phyloP scores from a whole-genome alignment of 2,797 vertebrate species.

The Squalus acanthias region DNA sequence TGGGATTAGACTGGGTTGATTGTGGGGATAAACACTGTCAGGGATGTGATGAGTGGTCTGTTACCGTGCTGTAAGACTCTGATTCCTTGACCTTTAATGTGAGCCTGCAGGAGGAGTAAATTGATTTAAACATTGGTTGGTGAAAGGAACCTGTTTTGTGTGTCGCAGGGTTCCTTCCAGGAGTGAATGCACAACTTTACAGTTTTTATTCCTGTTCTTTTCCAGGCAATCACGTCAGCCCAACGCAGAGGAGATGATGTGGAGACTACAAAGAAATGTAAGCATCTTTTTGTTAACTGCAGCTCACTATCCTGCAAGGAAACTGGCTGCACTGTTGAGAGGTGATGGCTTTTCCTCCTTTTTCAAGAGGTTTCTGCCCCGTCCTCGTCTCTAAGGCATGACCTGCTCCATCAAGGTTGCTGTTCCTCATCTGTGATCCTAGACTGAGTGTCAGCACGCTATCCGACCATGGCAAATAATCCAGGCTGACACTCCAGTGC shows the following conservation, averaged over 20 bases:
- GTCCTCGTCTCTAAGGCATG: not conserved
- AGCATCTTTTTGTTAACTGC: not conserved
- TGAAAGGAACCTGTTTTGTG: not conserved
- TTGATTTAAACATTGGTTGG: not conserved
- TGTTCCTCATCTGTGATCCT: not conserved
- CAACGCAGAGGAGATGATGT: constrained; percentile 34
- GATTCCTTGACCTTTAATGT: not conserved
- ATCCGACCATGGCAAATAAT: not conserved
- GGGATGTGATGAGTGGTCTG: not conserved
- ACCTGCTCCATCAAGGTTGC: not conserved
- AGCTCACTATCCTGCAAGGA: not conserved
- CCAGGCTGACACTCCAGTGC: not conserved
- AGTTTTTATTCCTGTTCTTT: not conserved
- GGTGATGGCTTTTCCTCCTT: not conserved
- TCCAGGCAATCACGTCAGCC: constrained; percentile 5
- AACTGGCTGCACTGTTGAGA: not conserved
- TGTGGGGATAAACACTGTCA: not conserved
- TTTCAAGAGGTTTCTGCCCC: not conserved
- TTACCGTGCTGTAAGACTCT: not conserved
- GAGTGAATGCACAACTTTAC: not conserved
- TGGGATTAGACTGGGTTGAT: not conserved
- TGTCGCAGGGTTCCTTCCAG: not conserved
- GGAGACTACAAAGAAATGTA: constrained; percentile 31
- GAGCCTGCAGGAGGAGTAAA: not conserved
- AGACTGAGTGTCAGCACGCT: not conserved